Evolutionary conservation across 35 echinoderm and acorn worm species (phyloP), one percentile per base, ranked within the genome.

Genomic region (Eucidaris tribuloides): DNA sequence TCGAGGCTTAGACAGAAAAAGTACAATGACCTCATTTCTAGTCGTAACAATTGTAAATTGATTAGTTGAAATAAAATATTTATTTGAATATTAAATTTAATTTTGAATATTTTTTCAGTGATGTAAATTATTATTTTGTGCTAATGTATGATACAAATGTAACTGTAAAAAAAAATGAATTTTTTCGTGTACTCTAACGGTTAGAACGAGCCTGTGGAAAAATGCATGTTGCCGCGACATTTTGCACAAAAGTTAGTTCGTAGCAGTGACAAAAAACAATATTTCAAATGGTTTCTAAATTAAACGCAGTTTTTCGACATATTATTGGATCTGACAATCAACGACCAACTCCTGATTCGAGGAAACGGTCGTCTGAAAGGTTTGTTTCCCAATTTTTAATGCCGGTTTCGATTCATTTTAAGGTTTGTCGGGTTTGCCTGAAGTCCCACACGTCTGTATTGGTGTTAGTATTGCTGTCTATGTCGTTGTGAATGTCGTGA

Each of bases 211-310:
- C n/a, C n/a, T n/a, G n/a, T n/a, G n/a, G n/a, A n/a, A n/a, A 44
- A 35, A 4, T 43, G 68, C 36, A 33, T 74, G 27, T 74, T 74
- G 66, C 68, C 68, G 68, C 68, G 68, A 74, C 68, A 74, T 74
- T 74, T 74, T 74, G 68, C 44, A 74, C 68, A 36, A 18, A 74
- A 74, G 37, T 27, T 74, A 0, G n/a, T 24, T 22, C 44, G 38
- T 22, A 27, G 29, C 35, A 2, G 41, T 25, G 33, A 74, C 3
- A 74, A 74, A 74, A 74, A 17, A 3, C 41, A 3, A 17, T 20
- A 74, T 74, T 74, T 74, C 68, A 33, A 74, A 74, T 74, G 68
- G 17, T 74, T 74, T 74, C 68, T 44, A 74, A 38, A 74, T 19
- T 74, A 18, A 74, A 74, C 68, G 41, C 15, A 74, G 68, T 74